Percentiles rank a stretch among this genome's conserved stretches.
phyloP scores from a whole-genome alignment of 2,888 invertebrate species.

The Monochamus alternatus region DNA sequence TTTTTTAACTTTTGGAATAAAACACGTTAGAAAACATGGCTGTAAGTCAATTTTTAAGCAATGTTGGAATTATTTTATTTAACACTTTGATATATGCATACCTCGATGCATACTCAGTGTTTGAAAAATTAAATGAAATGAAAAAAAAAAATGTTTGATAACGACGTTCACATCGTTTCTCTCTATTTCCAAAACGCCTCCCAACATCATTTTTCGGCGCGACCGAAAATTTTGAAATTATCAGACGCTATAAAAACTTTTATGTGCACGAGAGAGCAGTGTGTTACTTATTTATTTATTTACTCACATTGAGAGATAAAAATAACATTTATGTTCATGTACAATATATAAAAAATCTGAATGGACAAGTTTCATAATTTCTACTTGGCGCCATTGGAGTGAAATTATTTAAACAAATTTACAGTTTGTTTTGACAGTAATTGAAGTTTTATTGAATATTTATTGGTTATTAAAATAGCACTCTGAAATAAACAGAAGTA shows the following conservation, averaged over 20 bases:
- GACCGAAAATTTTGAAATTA: neutral
- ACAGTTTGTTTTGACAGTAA: conserved; percentile 43
- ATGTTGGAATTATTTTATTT: no score
- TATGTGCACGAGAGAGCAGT: conserved; percentile 1
- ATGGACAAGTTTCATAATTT: conserved; percentile 29
- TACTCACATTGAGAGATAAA: neutral
- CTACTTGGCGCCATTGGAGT: conserved; percentile 22
- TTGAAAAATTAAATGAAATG: no score
- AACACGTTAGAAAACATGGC: no score
- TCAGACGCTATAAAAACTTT: conserved; percentile 11
- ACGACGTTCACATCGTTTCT: no score
- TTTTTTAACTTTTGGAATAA: no score
- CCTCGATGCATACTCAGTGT: no score
- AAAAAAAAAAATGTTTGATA: no score
- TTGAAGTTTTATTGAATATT: conserved; percentile 42
- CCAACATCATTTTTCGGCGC: no score
- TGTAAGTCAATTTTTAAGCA: no score
- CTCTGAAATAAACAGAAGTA: conserved; percentile 27
- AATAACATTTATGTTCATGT: neutral
- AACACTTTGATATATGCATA: no score
- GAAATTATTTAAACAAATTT: conserved; percentile 41
- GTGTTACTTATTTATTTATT: conserved; percentile 25
- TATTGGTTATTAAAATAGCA: conserved; percentile 29
- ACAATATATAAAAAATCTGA: conserved; percentile 17
- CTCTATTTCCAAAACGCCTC: no score